phyloP scores from a whole-genome alignment of 2,113 vertebrate genomes.

The Nicator chloris region DNA sequence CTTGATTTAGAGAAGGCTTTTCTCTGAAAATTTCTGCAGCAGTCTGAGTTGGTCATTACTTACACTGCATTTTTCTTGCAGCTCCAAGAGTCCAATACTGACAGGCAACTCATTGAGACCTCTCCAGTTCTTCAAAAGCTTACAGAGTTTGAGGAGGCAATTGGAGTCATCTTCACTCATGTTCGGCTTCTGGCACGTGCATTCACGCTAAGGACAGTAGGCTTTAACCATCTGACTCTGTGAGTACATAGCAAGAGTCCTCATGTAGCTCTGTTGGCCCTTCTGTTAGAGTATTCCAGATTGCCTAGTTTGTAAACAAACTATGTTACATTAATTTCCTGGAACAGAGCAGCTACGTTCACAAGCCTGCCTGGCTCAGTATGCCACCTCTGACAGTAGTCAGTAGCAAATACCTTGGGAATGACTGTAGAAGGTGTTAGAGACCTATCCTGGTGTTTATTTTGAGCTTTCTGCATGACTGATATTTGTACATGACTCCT shows the following conservation, averaged over 20 bases:
- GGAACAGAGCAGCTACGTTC: background rate
- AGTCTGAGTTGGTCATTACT: background rate
- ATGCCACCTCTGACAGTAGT: background rate
- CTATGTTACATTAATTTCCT: background rate
- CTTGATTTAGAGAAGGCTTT: background rate
- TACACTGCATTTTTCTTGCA: conserved; percentile 54
- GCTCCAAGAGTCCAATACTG: conserved; percentile 94
- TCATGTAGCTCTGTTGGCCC: background rate
- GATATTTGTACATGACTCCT: background rate
- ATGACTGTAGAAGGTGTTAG: background rate
- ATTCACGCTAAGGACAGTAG: conserved; percentile 95
- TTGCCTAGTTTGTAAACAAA: background rate
- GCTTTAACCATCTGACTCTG: conserved; percentile 99
- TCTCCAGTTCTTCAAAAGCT: conserved; percentile 98
- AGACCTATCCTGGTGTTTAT: background rate
- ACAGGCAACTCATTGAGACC: conserved; percentile 94
- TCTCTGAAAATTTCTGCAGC: background rate
- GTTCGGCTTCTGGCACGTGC: conserved; percentile 92
- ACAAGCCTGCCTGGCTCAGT: accelerated
- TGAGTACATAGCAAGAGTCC: conserved; percentile 71
- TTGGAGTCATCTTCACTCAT: conserved; percentile 93
- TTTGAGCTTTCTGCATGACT: background rate
- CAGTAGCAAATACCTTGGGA: background rate
- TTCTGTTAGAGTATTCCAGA: background rate
- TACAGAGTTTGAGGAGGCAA: conserved; percentile 90